phyloP scores from a whole-genome alignment of 2,113 vertebrate genomes.

The Saccopteryx leptura region DNA sequence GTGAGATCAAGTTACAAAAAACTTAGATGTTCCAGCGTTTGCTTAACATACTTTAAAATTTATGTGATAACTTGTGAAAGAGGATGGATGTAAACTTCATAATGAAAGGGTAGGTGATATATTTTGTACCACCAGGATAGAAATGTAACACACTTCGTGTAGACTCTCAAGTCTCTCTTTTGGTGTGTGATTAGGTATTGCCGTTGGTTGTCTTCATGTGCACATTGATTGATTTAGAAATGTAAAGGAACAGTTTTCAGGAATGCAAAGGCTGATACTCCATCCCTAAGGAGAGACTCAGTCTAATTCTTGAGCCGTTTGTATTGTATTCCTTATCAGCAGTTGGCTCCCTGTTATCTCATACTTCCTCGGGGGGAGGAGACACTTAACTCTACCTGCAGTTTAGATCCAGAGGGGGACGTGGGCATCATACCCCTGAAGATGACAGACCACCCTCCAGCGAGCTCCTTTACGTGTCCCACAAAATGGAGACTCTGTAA shows the following conservation, averaged over 20 bases:
- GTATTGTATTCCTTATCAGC: neutral
- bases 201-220: neutral
- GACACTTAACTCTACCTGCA: neutral
- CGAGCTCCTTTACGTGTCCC: neutral
- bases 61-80: neutral
- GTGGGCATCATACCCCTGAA: too few relatives aligned
- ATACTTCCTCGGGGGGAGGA: neutral
- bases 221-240: neutral
- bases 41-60: neutral
- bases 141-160: neutral
- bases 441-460: neutral
- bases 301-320: neutral
- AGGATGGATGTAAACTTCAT: neutral
- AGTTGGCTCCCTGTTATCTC: neutral
- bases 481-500: constrained; percentile 51
- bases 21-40: neutral
- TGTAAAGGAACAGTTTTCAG: neutral
- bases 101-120: neutral
- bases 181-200: neutral
- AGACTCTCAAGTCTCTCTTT: neutral
- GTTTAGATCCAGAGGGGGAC: neutral
- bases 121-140: neutral
- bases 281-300: neutral
- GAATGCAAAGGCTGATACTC: neutral
- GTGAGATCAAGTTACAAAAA: neutral